Base-by-base conservation (phyloP, 2,797 vertebrate genomes). In the Cygnus olor region DNA sequence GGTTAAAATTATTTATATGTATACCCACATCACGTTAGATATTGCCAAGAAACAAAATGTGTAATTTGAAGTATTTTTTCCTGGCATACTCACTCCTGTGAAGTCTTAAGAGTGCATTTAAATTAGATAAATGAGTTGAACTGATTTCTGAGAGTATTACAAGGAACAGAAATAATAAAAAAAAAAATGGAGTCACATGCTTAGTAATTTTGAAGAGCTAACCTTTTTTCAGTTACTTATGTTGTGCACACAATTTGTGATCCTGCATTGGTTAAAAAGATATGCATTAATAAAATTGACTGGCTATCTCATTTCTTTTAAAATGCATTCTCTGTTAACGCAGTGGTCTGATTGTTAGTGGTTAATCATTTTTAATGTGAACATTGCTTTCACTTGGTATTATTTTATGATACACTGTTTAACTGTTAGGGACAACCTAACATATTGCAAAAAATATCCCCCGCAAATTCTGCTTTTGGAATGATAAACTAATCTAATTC, bases 401-500 rank as follows among this genome's bases (percentile, higher is more conserved):
- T 88, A 32, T 4, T 80, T 45, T 49, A 80, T 85, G n/a, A 57
- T 93, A 49, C 71, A 19, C 44, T 94, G 18, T 95, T 95, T 94
- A 85, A 91, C 78, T 96, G 24, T 83, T 95, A 69, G 18, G 53
- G 51, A 92, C 88, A 61, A 94, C 78, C 72, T 93, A 89, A 93
- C 51, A 80, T 85, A 85, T 5, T 93, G 58, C 88, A 93, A 91
- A 78, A 87, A 60, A 53, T 90, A 93, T 30, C 27, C 63, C 24
- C 24, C 49, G 42, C 27, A 91, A 97, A 72, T 74, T 60, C 65
- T 70, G 38, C 86, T 97, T 97, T 96, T 51, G 84, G 92, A 91
- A 63, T 94, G 61, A 96, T 93, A 92, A 97, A 94, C 78, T 91
- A 94, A 91, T 64, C 57, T 89, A 82, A 95, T 96, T 97, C 80